Percentiles rank a stretch among this genome's conserved stretches.
phyloP scores from a whole-genome alignment of 2,113 vertebrate genomes.

The Meles meles region DNA sequence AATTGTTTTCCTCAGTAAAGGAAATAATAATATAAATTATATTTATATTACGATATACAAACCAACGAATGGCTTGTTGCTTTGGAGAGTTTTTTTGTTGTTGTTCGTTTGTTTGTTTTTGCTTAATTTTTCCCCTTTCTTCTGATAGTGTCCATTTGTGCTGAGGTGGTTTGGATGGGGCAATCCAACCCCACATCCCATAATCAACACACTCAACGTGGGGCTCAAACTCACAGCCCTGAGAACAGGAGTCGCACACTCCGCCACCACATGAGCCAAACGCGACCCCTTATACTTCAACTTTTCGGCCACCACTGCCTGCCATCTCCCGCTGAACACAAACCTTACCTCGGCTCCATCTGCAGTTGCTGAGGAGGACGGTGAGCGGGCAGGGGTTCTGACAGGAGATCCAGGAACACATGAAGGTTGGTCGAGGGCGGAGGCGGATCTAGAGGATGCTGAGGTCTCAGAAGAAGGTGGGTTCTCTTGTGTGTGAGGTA shows the following conservation, averaged over 20 bases:
- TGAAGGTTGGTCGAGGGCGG: not conserved
- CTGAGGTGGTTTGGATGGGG: too few species aligned
- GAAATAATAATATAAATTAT: not conserved
- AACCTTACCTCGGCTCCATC: slow-evolving; percentile 71
- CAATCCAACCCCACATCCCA: too few species aligned
- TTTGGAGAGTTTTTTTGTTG: not conserved
- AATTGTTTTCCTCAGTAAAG: not conserved
- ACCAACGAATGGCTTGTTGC: not conserved
- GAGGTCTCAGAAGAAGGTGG: not conserved
- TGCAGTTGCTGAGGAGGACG: not conserved
- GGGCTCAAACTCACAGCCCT: too few species aligned
- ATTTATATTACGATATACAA: not conserved
- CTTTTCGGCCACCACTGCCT: rapidly evolving
- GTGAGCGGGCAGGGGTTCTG: not conserved
- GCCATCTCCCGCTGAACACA: not conserved
- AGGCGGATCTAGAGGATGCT: not conserved
- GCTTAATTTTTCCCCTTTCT: too few species aligned
- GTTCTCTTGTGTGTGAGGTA: not conserved
- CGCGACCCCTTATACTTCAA: not conserved
- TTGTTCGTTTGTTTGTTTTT: not conserved
- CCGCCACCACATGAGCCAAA: not conserved
- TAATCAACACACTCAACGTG: too few species aligned
- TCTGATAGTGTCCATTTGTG: too few species aligned
- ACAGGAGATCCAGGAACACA: not conserved
- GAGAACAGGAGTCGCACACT: not conserved